Percentiles rank a stretch among this genome's conserved stretches.
These are phyloP conservation scores for Priocnemis perturbator DNA, from an alignment of 2,888 invertebrate species.

Conservation along the genomic window DNA sequence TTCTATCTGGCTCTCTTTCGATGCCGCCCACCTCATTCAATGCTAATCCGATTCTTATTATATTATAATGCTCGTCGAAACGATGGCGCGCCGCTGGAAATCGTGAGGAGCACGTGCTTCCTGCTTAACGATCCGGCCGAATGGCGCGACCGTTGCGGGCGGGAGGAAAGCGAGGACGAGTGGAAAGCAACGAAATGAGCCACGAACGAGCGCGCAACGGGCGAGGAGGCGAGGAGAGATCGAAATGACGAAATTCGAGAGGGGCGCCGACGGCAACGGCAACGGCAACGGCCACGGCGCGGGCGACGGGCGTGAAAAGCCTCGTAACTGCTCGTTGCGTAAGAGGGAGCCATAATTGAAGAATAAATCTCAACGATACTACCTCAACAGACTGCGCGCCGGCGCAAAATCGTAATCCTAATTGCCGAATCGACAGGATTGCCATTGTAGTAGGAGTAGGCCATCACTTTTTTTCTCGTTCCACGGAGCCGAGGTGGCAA, in stretches of 20 bases:
- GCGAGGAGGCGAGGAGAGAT: not conserved
- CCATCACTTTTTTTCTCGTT: too few relatives aligned
- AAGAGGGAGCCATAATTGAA: not conserved
- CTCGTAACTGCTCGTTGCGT: too few relatives aligned
- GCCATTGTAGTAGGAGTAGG: too few relatives aligned
- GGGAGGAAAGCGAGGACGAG: not conserved
- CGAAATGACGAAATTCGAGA: not conserved
- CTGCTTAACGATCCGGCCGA: constrained; percentile 37
- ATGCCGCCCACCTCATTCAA: constrained; percentile 70
- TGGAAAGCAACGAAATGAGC: not conserved
- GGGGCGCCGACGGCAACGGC: too few relatives aligned
- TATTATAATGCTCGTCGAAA: constrained; percentile 71
- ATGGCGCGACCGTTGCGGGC: too few relatives aligned
- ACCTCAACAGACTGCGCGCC: not conserved
- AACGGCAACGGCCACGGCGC: too few relatives aligned
- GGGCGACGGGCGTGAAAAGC: too few relatives aligned
- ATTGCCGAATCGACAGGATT: not conserved
- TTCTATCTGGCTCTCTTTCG: too few relatives aligned
- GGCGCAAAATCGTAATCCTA: too few relatives aligned
- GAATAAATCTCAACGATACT: constrained; percentile 5
- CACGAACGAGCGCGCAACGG: not conserved
- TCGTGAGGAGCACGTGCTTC: constrained; percentile 59
- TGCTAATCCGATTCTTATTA: constrained; percentile 75
- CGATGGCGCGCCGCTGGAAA: constrained; percentile 49
- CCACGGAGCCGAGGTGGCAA: constrained; percentile 2